Percentiles rank a stretch among this genome's conserved stretches.
phyloP scores from a whole-genome alignment of 2,888 invertebrate species.

The Lamproptera curius region DNA sequence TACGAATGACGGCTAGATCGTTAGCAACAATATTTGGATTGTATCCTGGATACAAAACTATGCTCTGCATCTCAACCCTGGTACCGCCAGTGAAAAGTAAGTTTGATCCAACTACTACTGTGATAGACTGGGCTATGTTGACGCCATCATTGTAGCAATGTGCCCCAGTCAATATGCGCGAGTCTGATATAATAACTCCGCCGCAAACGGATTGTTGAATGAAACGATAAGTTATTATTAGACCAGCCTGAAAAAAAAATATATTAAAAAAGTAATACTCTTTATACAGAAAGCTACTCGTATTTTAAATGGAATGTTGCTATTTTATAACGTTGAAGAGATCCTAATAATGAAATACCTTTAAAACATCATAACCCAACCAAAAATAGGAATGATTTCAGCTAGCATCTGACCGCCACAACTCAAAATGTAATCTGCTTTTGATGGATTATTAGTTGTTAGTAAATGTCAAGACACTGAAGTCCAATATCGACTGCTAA shows the following conservation, averaged over 20 bases:
- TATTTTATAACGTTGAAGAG: no score
- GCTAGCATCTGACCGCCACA: no score
- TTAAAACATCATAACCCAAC: no score
- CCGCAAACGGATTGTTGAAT: constrained; percentile 39
- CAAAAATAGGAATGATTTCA: no score
- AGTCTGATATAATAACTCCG: constrained; percentile 37
- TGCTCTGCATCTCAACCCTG: constrained; percentile 31
- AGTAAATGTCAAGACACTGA: no score
- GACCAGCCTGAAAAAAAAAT: constrained; percentile 34
- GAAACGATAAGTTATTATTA: constrained; percentile 33
- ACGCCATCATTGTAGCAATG: constrained; percentile 41
- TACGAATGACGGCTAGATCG: constrained; percentile 40
- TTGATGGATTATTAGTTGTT: no score
- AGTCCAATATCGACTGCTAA: no score
- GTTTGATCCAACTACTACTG: constrained; percentile 41
- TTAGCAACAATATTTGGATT: constrained; percentile 37
- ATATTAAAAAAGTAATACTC: no score
- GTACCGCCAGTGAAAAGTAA: constrained; percentile 42
- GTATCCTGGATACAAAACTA: constrained; percentile 35
- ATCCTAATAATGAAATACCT: no score
- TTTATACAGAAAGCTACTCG: no score
- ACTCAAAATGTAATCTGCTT: no score
- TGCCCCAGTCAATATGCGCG: constrained; percentile 38
- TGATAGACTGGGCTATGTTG: constrained; percentile 31
- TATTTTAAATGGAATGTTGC: no score